Base-by-base conservation (phyloP, 2,797 vertebrate species). In the Scolopax bukidnonensis region DNA sequence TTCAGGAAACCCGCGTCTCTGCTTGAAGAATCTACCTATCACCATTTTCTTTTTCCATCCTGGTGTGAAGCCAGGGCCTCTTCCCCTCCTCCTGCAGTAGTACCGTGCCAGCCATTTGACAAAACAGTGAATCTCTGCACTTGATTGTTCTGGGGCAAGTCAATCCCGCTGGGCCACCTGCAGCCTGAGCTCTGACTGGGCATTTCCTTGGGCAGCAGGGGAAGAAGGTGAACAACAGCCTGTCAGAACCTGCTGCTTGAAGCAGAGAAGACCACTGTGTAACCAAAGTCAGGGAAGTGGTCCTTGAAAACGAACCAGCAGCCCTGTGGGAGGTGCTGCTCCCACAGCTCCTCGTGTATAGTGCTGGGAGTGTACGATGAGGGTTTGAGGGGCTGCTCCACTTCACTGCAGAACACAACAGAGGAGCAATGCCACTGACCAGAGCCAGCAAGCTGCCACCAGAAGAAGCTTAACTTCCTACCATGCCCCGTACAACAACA, bases 301-400 rank as follows among this genome's bases (percentile, higher is more conserved):
- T 68, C 43, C 27, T 76, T 76, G 38, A 67, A 71, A 79, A 53
- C 0, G 1, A 93, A 57, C 17, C 30, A 67, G 16, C 41, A 68
- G 59, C 23, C 30, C 28, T 1, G 0, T 0, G 1, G 59, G 36
- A 64, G 41, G 12, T n/a, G 48, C 30, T 71, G 25, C 13, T 70
- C 32, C 41, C 16, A 25, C 51, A 43, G 28, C 12, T 64, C 40
- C 57, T 83, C 15, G 0, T 36, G 7, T 38, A 45, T 57, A 51
- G 6, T 21, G 25, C 14, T 33, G 13, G 4, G 17, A 11, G 3
- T 27, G 12, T 54, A 75, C 1, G 3, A 16, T 13, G 12, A 51
- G 19, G 47, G 23, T 56, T 53, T 84, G 47, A 33, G 57, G 16
- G 59, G 36, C 54, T 50, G 60, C 27, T 43, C 13, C 23, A 8